Base-by-base conservation (phyloP, 2,888 invertebrate species). In the Pharmacophagus antenor region DNA sequence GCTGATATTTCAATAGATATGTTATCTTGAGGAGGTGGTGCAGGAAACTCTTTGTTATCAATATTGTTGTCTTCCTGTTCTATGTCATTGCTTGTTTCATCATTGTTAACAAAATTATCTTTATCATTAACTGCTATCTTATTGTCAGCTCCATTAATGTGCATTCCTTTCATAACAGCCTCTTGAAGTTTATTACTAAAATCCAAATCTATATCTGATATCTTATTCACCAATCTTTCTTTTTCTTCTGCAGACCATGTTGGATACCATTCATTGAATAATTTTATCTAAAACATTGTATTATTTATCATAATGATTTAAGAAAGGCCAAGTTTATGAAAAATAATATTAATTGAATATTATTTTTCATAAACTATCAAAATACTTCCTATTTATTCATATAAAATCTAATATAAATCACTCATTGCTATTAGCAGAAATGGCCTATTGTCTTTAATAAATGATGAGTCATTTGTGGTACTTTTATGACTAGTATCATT, bases 201-300 rank as follows among this genome's bases (percentile, higher is more conserved):
- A 59, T 92, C 93, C 0, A 94, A 77, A 77, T 96, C 96, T 46
- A 94, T 91, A 72, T 95, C 95, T 23, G 93, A 92, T 23, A 96
- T 92, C 64, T 94, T 93, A 58, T 92, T 92, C 41, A 95, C 84
- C 31, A 96, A 89, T 66, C 92, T 92, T 41, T 94, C 93, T 73
- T 94, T 94, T 65, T 95, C 94, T 64, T 94, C 94, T 48, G 92
- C 91, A 6, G 93, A 92, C 97, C 97, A 97, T 69, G 94, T 93
- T 17, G 93, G 92, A 71, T 94, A 94, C 97, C 97, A 97, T 82
- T 96, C 95, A 70, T 94, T 94, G 73, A 96, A 96, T 47, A 97
- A 82, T 84, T 97, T 96, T 51, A 95, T 93, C 95, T 95, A 79
- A 64, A 84, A 80, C 47, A 25, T 54, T 37, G 8, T 15, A 31